Evolutionary conservation across 2,113 vertebrate species (phyloP).

Genomic region (Plestiodon gilberti): DNA sequence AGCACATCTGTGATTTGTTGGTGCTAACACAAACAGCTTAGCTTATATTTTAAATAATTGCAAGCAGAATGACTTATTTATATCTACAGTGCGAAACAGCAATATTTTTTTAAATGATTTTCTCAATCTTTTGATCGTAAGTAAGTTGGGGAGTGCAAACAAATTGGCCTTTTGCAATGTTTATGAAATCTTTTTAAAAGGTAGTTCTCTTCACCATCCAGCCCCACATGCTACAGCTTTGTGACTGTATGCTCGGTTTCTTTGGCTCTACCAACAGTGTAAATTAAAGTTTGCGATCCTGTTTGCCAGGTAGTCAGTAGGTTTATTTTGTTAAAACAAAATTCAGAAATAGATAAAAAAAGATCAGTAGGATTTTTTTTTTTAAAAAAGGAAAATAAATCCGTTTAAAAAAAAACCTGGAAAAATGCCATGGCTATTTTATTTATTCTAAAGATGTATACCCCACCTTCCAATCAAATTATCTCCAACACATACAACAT

Average conservation of each 20-base stretch:
- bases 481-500: no score
- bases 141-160: slow-evolving; percentile 51
- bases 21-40: slow-evolving; percentile 23
- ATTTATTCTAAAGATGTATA: no score
- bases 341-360: not conserved
- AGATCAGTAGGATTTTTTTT: no score
- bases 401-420: no score
- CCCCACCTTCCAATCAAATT: no score
- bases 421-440: no score
- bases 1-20: slow-evolving; percentile 47
- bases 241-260: not conserved
- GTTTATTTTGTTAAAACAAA: not conserved
- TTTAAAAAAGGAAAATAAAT: no score
- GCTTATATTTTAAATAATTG: slow-evolving; percentile 28
- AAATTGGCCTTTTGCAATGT: slow-evolving; percentile 60
- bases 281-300: slow-evolving; percentile 28
- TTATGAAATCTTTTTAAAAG: slow-evolving; percentile 43
- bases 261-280: slow-evolving; percentile 41
- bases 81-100: slow-evolving; percentile 30
- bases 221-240: slow-evolving; percentile 19
- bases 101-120: slow-evolving; percentile 19
- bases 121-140: slow-evolving; percentile 50
- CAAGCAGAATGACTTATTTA: slow-evolving; percentile 39
- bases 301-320: not conserved
- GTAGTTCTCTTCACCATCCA: slow-evolving; percentile 18